These are phyloP conservation scores for Strix aluco DNA, from an alignment of 2,113 vertebrate genomes.

Conservation along the genomic window DNA sequence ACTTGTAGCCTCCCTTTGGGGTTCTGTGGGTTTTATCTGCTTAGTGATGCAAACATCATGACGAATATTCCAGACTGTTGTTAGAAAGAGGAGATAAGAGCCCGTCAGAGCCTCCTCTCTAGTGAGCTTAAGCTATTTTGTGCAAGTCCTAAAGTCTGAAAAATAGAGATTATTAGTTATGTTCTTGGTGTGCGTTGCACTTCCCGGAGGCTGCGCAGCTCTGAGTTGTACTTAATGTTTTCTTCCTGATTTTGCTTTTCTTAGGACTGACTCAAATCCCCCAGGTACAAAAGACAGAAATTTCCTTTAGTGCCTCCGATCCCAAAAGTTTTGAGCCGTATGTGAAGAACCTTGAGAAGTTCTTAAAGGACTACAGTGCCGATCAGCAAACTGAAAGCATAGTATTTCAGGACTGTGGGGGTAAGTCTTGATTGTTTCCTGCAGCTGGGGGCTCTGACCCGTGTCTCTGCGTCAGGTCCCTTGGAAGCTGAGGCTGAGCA, in stretches of 20 bases:
- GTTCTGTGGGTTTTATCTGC: neutral
- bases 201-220: neutral
- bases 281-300: constrained; percentile 83
- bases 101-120: neutral
- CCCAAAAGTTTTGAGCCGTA: constrained; percentile 49
- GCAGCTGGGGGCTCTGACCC: neutral
- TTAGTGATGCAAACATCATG: neutral
- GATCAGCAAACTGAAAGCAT: constrained; percentile 42
- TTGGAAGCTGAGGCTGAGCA: neutral
- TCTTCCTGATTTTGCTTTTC: neutral
- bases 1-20: neutral
- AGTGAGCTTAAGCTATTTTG: neutral
- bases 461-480: neutral
- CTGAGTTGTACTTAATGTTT: neutral
- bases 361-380: constrained; percentile 74
- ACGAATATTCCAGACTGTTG: neutral
- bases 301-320: constrained; percentile 71
- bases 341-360: constrained; percentile 31
- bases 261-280: constrained; percentile 78
- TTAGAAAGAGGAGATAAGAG: neutral
- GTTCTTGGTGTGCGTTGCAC: neutral
- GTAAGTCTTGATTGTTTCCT: constrained; percentile 59
- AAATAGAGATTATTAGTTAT: neutral
- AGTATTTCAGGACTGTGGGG: constrained; percentile 81
- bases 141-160: neutral